Evolutionary conservation across 2,113 vertebrate genomes (phyloP).

Genomic region (Chauna torquata): DNA sequence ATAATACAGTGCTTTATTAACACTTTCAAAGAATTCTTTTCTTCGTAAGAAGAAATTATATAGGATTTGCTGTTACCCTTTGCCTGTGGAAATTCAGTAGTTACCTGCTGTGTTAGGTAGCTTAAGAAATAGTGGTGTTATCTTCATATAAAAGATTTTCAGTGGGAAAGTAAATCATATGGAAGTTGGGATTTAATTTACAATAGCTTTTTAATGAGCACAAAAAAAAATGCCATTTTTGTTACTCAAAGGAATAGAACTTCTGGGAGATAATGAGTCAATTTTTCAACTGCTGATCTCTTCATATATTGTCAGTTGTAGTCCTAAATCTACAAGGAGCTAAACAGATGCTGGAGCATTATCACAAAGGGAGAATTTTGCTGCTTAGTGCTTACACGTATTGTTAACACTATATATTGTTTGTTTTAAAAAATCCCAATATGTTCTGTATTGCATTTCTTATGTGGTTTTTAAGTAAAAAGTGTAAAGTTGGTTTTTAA

Average conservation of each 20-base stretch:
- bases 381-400: slow-evolving; percentile 72
- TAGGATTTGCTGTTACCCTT: slow-evolving; percentile 46
- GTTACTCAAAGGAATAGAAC: slow-evolving; percentile 47
- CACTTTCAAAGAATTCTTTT: neutral
- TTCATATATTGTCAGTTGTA: slow-evolving; percentile 42
- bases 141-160: neutral
- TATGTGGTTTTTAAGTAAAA: slow-evolving; percentile 76
- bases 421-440: slow-evolving; percentile 58
- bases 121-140: slow-evolving; percentile 55
- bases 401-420: slow-evolving; percentile 63
- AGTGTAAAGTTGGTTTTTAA: slow-evolving; percentile 71
- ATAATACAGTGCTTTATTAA: slow-evolving; percentile 57
- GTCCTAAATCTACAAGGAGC: slow-evolving; percentile 19
- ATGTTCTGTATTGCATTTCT: slow-evolving; percentile 75
- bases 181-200: slow-evolving; percentile 66
- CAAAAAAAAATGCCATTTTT: slow-evolving; percentile 42
- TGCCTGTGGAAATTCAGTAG: slow-evolving; percentile 62
- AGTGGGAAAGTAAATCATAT: neutral
- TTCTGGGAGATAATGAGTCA: slow-evolving; percentile 45
- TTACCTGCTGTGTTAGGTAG: slow-evolving; percentile 53
- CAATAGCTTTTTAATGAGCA: slow-evolving; percentile 49
- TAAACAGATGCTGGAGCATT: slow-evolving; percentile 51
- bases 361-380: slow-evolving; percentile 22
- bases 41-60: slow-evolving; percentile 29
- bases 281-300: slow-evolving; percentile 49